Evolutionary conservation across 2,797 vertebrate species (phyloP).

Genomic region (Cuniculus paca): DNA sequence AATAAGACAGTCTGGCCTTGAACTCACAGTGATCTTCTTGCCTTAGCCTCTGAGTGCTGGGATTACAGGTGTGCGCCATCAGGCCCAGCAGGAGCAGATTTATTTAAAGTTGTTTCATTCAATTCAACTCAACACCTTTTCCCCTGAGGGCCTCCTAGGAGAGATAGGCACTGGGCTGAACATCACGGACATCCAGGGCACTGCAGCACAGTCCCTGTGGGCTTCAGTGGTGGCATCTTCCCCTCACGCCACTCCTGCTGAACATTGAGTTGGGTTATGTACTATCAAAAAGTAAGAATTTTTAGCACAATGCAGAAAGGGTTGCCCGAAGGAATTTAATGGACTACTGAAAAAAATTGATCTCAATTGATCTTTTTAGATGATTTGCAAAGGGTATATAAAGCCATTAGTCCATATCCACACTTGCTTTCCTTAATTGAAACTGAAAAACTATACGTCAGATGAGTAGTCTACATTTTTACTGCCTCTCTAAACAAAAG

Average conservation of each 20-base stretch:
- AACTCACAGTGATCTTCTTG: too few relatives aligned
- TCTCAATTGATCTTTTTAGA: slow-evolving; percentile 6
- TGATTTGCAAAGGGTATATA: slow-evolving; percentile 7
- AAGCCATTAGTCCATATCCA: background rate
- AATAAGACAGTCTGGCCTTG: too few relatives aligned
- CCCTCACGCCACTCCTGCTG: background rate
- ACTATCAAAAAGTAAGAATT: background rate
- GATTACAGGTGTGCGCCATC: too few relatives aligned
- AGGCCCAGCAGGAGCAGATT: background rate
- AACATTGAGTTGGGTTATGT: background rate
- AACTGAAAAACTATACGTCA: background rate
- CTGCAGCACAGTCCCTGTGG: too few relatives aligned
- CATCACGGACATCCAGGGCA: background rate
- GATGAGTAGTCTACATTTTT: background rate
- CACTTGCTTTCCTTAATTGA: slow-evolving; percentile 25
- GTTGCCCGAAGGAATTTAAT: background rate
- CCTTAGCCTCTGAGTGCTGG: too few relatives aligned
- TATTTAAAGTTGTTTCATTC: slow-evolving; percentile 13
- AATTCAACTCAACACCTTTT: background rate
- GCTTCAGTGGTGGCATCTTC: background rate
- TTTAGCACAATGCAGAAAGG: background rate
- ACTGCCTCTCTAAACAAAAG: slow-evolving; percentile 35
- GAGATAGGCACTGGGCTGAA: background rate
- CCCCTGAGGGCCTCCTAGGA: background rate
- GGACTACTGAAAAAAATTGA: slow-evolving; percentile 42